Evolutionary conservation across 2,113 vertebrate genomes (phyloP), one percentile per base, ranked within the genome.

Genomic region (Poeciliopsis prolifica): DNA sequence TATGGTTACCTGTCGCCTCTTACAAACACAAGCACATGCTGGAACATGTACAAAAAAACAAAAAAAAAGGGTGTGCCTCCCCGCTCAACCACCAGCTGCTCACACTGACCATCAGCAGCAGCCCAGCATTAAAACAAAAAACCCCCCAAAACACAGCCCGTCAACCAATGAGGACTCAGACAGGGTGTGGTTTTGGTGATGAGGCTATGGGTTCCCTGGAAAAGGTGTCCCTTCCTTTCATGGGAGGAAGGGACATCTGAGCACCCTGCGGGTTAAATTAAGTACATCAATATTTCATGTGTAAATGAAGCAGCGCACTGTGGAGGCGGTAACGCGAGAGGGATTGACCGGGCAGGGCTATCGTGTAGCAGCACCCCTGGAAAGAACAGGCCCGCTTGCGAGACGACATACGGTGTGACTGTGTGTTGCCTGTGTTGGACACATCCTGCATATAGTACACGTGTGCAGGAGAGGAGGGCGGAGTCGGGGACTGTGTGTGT

Each of bases 201-300:
- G 29, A 62, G 31, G 40, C 60, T 67, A 60, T 5, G 4, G 71
- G 67, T 58, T 85, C 70, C 70, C 76, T 71, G 48, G 60, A 89
- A 86, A 76, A 86, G 87, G 82, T 73, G 79, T 64, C 62, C 33
- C 2, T 31, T 64, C 65, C 58, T 64, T 5, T n/a, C 63, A 48
- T 65, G 68, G 68, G 19, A 22, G 86, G 78, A 78, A 66, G 74
- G 73, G 92, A 91, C 83, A 94, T 89, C 84, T 86, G 89, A 93
- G 89, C 88, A 84, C 79, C 86, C 87, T 51, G 79, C 81, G 82
- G 87, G 89, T 92, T 94, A 92, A 93, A 93, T 94, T 91, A 92
- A 79, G 90, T 84, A 83, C 91, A 92, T 94, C 79, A 93, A 94
- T 94, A 93, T 93, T 94, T 93, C 87, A 94, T 24, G 82, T 92